Conservation (phyloP, 1,140 invertebrate genomes). For the Lepidurus packardi region DNA sequence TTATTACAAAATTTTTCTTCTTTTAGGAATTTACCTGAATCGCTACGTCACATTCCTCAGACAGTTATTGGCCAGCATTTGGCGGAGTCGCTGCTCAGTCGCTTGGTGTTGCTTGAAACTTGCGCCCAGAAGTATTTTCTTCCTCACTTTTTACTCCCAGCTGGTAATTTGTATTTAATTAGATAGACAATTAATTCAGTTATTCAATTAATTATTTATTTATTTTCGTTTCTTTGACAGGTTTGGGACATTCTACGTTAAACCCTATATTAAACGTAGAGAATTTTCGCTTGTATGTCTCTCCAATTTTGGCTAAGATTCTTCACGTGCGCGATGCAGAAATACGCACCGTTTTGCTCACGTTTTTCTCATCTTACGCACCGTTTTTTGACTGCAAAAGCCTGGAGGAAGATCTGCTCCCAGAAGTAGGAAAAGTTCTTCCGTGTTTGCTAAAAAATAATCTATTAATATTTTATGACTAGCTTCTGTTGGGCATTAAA, state of each 20-base stretch:
- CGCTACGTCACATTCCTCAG: conserved; percentile 63
- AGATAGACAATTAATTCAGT: not conserved
- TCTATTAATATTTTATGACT: not conserved
- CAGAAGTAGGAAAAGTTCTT: conserved; percentile 52
- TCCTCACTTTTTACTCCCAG: conserved; percentile 64
- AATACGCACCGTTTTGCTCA: conserved; percentile 61
- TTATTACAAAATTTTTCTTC: conserved; percentile 24
- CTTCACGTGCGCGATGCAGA: conserved; percentile 70
- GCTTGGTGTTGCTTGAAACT: conserved; percentile 71
- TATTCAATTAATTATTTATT: conserved; percentile 7
- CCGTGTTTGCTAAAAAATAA: conserved; percentile 27
- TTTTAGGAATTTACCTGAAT: conserved; percentile 35
- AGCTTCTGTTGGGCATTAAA: conserved; percentile 73
- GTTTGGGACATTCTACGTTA: not conserved
- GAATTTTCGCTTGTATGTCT: conserved; percentile 61
- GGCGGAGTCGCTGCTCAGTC: conserved; percentile 63
- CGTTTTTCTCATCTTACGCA: conserved; percentile 64
- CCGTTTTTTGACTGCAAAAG: conserved; percentile 63
- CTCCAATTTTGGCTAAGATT: conserved; percentile 66
- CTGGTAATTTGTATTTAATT: conserved; percentile 44
- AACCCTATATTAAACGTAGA: conserved; percentile 54
- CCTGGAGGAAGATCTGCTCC: conserved; percentile 60
- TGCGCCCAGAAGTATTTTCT: conserved; percentile 67
- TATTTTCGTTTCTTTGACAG: not conserved
- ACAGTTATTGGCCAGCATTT: conserved; percentile 70